Evolutionary conservation across 2,888 invertebrate species (phyloP), one percentile per base, ranked within the genome.

Genomic region (Helleia helle): DNA sequence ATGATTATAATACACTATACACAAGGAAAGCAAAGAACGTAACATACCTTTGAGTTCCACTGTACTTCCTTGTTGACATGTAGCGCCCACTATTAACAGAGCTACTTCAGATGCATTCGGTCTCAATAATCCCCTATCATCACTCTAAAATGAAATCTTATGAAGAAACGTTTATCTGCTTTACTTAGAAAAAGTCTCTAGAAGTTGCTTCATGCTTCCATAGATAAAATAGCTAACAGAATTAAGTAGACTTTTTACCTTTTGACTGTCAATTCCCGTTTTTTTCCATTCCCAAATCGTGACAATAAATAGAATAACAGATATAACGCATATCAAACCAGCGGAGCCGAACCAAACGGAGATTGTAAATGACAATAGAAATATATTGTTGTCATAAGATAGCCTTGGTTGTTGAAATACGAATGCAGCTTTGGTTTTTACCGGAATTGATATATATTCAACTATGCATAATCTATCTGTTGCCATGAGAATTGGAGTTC

Each of bases 321-420:
- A 50, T 25, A 75, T 44, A 11, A 79, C 44, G 7, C 69, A n/a
- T 1, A 86, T 59, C 25, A 89, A 62, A 0, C 62, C 66, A 1
- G 73, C 74, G 24, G 80, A 71, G 25, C 86, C 79, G 28, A 86
- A 62, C 91, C 91, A 91, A 1, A 91, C 91, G 0, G 68, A 58
- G 2, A 65, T 67, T 22, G 84, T 77, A 55, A 91, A 91, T 0
- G 91, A 90, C 26, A 91, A 62, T 1, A 86, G 65, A 55, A 88
- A 91, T 43, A 91, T 77, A 57, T 91, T 91, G 46, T 86, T 85
- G 4, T 90, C 86, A 42, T 87, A 87, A 0, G 91, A 90, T 4
- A 91, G 66, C 2, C 89, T 86, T 1, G 91, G 91, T 42, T 88
- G 86, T 4, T 88, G 85, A 59, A 91, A 90, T 30, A 91, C 72